Evolutionary conservation across 2,113 vertebrate genomes (phyloP).

Genomic region (Delphinus delphis): DNA sequence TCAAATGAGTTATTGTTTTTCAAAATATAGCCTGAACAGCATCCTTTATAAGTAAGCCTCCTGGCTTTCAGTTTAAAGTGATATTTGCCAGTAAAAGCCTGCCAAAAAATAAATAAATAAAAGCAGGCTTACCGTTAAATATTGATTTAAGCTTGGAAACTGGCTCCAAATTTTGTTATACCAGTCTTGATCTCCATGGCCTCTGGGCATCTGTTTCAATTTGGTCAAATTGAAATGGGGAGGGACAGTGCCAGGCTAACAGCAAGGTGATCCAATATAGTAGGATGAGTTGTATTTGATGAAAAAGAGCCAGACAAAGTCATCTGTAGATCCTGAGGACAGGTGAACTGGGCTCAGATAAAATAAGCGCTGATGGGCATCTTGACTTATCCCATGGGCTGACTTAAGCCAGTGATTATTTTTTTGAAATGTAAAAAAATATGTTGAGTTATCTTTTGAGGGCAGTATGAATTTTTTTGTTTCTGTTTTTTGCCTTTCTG

Average conservation of each 20-base stretch:
- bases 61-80: constrained; percentile 71
- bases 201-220: constrained; percentile 69
- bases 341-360: not conserved
- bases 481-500: not conserved
- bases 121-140: constrained; percentile 58
- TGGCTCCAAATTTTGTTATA: constrained; percentile 66
- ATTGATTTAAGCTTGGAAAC: constrained; percentile 70
- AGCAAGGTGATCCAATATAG: constrained; percentile 44
- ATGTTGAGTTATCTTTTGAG: not conserved
- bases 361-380: not conserved
- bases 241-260: constrained; percentile 30
- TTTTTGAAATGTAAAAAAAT: constrained; percentile 31
- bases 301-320: constrained; percentile 46
- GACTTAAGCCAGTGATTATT: not conserved
- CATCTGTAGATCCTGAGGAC: constrained; percentile 36
- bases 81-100: constrained; percentile 66
- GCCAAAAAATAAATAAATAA: constrained; percentile 73
- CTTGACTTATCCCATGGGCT: not conserved
- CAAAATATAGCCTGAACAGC: constrained; percentile 58
- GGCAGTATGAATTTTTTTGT: not conserved
- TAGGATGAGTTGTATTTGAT: constrained; percentile 62
- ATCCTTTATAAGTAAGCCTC: constrained; percentile 68
- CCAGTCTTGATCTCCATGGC: constrained; percentile 59
- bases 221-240: constrained; percentile 68
- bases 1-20: constrained; percentile 55